Evolutionary conservation across 2,888 invertebrate genomes (phyloP).

Genomic region (Stomorhina lunata): DNA sequence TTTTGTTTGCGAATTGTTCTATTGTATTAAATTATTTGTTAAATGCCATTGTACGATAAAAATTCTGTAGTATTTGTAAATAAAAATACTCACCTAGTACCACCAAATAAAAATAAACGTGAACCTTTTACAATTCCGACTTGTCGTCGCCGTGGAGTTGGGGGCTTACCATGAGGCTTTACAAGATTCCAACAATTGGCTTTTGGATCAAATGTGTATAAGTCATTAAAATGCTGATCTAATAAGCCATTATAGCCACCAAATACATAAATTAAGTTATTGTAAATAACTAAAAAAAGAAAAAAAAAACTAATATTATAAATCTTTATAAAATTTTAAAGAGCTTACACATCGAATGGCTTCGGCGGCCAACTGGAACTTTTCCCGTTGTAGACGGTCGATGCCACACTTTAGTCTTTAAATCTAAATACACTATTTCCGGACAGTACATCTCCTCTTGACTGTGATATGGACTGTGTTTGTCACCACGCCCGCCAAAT

Average conservation of each 20-base stretch:
- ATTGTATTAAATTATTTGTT: too few relatives aligned
- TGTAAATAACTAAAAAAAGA: constrained; percentile 86
- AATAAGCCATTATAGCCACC: constrained; percentile 92
- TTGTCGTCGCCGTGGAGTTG: constrained; percentile 86
- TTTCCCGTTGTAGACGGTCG: constrained; percentile 83
- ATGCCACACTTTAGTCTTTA: constrained; percentile 86
- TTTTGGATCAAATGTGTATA: constrained; percentile 86
- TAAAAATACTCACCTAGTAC: constrained; percentile 85
- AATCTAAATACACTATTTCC: constrained; percentile 88
- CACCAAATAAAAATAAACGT: constrained; percentile 92
- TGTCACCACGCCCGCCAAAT: constrained; percentile 93
- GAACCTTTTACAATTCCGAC: constrained; percentile 88
- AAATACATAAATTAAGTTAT: constrained; percentile 90
- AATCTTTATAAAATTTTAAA: not conserved
- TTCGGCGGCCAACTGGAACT: constrained; percentile 89
- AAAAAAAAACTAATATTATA: constrained; percentile 50
- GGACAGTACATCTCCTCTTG: constrained; percentile 89
- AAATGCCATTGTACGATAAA: too few relatives aligned
- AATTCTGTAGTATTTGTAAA: too few relatives aligned
- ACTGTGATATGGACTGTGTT: constrained; percentile 83
- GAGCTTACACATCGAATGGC: constrained; percentile 93
- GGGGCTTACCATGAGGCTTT: constrained; percentile 82
- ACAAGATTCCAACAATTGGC: constrained; percentile 84
- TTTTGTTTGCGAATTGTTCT: too few relatives aligned
- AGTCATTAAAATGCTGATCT: constrained; percentile 90